Conservation (phyloP, 2,888 invertebrate genomes). For the Stenchaetothrips biformis region DNA sequence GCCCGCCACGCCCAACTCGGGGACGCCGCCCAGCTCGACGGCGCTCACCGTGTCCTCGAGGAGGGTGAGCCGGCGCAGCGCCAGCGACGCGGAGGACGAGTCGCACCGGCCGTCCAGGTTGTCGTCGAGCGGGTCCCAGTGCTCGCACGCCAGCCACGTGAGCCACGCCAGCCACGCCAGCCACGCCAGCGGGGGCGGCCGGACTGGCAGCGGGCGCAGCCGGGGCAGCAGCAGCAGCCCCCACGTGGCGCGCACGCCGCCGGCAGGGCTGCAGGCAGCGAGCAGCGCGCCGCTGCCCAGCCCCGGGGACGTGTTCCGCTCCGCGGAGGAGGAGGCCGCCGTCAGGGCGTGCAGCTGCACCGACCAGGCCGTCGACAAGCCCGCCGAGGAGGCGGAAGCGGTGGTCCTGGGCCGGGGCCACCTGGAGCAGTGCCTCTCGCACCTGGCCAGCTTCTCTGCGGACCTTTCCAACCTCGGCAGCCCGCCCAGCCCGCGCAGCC, state of each 20-base stretch:
- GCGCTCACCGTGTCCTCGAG: constrained; percentile 6
- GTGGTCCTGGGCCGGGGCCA: neutral
- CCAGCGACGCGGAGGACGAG: constrained; percentile 9
- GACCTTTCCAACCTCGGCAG: neutral
- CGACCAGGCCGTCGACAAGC: neutral
- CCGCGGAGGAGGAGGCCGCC: constrained; percentile 12
- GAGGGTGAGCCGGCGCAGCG: constrained; percentile 12
- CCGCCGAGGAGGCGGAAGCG: neutral
- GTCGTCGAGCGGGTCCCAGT: constrained; percentile 1
- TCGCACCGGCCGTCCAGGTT: neutral
- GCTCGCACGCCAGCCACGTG: neutral
- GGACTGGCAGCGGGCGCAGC: neutral
- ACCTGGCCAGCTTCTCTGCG: neutral
- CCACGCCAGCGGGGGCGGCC: neutral
- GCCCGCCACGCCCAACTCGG: constrained; percentile 11
- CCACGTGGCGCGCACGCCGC: neutral
- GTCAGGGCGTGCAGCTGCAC: neutral
- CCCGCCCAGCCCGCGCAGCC: neutral
- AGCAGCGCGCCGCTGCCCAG: neutral
- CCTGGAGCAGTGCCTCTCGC: constrained; percentile 10
- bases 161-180: neutral
- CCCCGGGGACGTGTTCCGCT: constrained; percentile 12
- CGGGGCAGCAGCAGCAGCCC: neutral
- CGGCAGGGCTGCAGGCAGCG: neutral
- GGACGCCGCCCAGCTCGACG: constrained; percentile 2